Evolutionary conservation across 2,888 invertebrate species (phyloP).

Genomic region (Aleiodes leptofemur): DNA sequence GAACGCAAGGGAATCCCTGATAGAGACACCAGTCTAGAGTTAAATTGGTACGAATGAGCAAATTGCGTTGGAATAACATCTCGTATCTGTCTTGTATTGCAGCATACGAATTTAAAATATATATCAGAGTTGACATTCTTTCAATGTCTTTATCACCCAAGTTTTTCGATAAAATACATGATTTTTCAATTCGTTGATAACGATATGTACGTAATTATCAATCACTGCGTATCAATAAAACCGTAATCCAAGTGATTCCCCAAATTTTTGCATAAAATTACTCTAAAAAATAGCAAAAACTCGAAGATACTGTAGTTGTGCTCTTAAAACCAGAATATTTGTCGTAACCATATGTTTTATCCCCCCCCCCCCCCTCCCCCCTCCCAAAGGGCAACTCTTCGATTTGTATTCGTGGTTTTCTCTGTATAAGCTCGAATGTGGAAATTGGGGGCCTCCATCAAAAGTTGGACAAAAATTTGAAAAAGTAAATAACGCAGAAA

Average conservation of each 20-base stretch:
- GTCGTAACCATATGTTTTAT: background rate
- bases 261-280: background rate
- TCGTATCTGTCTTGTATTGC: slow-evolving; percentile 65
- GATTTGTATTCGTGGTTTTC: slow-evolving; percentile 62
- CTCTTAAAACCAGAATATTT: slow-evolving; percentile 32
- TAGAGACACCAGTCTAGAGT: too few species aligned
- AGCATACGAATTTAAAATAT: slow-evolving; percentile 62
- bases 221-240: background rate
- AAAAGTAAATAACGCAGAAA: background rate
- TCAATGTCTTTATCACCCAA: slow-evolving; percentile 33
- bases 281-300: slow-evolving; percentile 6
- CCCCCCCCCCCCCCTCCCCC: too few species aligned
- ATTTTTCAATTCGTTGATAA: slow-evolving; percentile 11
- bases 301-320: slow-evolving; percentile 15
- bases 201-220: background rate
- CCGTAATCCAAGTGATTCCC: slow-evolving; percentile 12
- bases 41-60: slow-evolving; percentile 51
- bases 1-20: too few species aligned
- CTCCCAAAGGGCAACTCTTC: background rate
- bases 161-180: slow-evolving; percentile 8
- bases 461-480: background rate
- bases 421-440: slow-evolving; percentile 62
- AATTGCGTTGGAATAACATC: slow-evolving; percentile 62
- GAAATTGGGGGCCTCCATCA: slow-evolving; percentile 25
- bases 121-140: slow-evolving; percentile 44